Evolutionary conservation across 2,797 vertebrate genomes (phyloP).

Genomic region (Pangasius sanitwongsei): DNA sequence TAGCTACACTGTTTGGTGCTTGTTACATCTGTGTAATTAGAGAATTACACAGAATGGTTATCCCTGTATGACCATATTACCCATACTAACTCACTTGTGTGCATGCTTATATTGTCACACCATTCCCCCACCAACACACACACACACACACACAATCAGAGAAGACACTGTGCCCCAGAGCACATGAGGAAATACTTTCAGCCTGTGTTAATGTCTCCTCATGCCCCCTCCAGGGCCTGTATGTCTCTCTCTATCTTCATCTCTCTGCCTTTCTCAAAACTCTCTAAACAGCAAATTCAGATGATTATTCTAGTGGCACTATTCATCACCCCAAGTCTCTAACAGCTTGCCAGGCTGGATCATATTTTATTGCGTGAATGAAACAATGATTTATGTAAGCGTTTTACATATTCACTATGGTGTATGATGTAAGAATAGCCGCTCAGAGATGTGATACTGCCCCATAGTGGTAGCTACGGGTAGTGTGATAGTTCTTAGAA

Average conservation of each 20-base stretch:
- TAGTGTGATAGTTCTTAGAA: background rate
- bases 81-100: background rate
- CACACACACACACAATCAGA: slow-evolving; percentile 45
- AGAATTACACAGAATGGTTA: background rate
- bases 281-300: background rate
- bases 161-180: slow-evolving; percentile 64
- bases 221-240: slow-evolving; percentile 58
- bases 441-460: background rate
- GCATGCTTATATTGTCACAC: background rate
- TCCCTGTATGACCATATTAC: slow-evolving; percentile 13
- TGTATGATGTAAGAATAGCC: background rate
- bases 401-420: background rate
- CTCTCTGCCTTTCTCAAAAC: slow-evolving; percentile 3
- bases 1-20: too few species aligned
- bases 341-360: background rate
- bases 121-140: slow-evolving; percentile 32
- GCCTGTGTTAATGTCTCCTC: slow-evolving; percentile 69
- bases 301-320: background rate
- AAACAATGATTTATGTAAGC: background rate
- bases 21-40: slow-evolving; percentile 19
- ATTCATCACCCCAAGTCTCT: background rate
- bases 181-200: slow-evolving; percentile 71
- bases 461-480: background rate
- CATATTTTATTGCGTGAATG: background rate
- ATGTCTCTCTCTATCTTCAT: slow-evolving; percentile 51